Evolutionary conservation across 1,140 invertebrate genomes (phyloP), one percentile per base, ranked within the genome.

Genomic region (Holotrichia oblita): DNA sequence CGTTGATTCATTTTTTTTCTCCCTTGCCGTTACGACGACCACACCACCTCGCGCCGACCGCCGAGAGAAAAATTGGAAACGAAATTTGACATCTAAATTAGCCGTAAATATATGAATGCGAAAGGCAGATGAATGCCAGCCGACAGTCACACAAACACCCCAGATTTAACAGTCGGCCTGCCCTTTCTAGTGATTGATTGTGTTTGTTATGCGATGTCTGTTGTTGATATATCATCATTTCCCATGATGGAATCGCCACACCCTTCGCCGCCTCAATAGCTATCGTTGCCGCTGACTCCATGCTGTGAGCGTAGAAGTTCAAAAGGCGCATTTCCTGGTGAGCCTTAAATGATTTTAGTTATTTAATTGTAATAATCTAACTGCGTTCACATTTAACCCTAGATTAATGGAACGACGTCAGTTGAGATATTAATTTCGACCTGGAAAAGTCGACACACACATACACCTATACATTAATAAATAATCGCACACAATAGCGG

Each of bases 11-110:
- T 55, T n/a, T 55, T 55, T 55, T 55, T 55, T 55, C 6, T 12
- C 44, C 1, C 3, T 9, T n/a, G 44, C 10, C 44, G 27, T 34
- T 34, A 34, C 44, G 44, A 48, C 48, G 48, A 14, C 14, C 48
- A 14, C 14, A 6, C 14, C 48, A 14, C 48, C 48, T 6, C 12
- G n/a, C n/a, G n/a, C n/a, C n/a, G n/a, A n/a, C n/a, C n/a, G n/a
- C 48, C 12, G 48, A 55, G 44, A 55, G 27, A 72, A 40, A 72
- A 72, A 72, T 72, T 72, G 64, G 64, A 72, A 72, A 72, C 34
- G 64, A 72, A 72, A 40, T 72, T 72, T 72, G 64, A 72, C 64
- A 72, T 22, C 14, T 22, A 72, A 72, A 72, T 72, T 72, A 72
- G 64, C 34, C 64, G 64, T 72, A 72, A 34, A 72, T 72, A 72